Conservation (phyloP, 2,113 vertebrate species). For the Neogale vison region DNA sequence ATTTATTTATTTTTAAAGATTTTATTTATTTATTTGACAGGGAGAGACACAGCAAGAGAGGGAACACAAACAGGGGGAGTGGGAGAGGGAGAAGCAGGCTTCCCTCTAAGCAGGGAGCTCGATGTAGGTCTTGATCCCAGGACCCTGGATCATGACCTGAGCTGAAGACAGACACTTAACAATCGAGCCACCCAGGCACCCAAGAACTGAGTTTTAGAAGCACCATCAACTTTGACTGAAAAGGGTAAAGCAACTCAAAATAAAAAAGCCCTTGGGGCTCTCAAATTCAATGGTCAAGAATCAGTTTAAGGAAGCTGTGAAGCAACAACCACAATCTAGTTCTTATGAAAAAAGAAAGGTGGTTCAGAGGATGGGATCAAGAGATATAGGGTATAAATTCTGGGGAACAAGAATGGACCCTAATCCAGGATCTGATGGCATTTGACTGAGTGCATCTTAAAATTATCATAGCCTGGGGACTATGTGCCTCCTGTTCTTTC, state of each 20-base stretch:
- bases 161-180: too few relatives aligned
- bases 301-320: background rate
- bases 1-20: too few relatives aligned
- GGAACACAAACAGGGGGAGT: too few relatives aligned
- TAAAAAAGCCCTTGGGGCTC: background rate
- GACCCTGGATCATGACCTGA: too few relatives aligned
- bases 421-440: background rate
- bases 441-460: background rate
- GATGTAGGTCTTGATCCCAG: too few relatives aligned
- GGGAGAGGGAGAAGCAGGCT: too few relatives aligned
- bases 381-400: background rate
- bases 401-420: background rate
- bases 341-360: background rate
- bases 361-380: background rate
- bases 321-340: background rate
- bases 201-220: background rate
- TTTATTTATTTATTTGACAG: too few relatives aligned
- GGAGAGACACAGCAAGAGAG: too few relatives aligned
- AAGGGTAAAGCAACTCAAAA: background rate
- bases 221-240: background rate
- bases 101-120: too few relatives aligned
- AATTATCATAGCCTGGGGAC: background rate
- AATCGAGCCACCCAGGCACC: too few relatives aligned
- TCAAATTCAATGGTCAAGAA: background rate
- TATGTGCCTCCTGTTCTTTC: background rate